Conservation (phyloP, 2,888 invertebrate species). For the Calliscelio sp. region DNA sequence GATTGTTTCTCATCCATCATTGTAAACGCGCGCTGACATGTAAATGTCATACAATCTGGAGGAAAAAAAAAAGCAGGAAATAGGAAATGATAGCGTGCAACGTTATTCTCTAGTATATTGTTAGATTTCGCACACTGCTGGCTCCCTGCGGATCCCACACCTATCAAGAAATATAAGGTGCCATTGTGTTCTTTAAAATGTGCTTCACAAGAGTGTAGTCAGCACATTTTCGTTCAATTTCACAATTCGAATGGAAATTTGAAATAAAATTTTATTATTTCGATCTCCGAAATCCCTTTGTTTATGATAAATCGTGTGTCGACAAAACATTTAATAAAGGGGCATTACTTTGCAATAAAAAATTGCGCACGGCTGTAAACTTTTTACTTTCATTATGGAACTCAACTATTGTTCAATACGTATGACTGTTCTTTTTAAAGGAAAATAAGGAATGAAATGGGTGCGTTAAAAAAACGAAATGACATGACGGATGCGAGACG, state of each 20-base stretch:
- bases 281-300: slow-evolving; percentile 23
- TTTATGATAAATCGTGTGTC: slow-evolving; percentile 12
- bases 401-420: background rate
- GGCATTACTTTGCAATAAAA: background rate
- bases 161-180: slow-evolving; percentile 37
- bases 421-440: slow-evolving; percentile 24
- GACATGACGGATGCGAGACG: slow-evolving; percentile 42
- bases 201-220: slow-evolving; percentile 24
- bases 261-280: slow-evolving; percentile 41
- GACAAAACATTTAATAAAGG: background rate
- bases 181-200: slow-evolving; percentile 50
- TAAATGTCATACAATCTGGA: slow-evolving; percentile 6
- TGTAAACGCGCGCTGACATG: too few relatives aligned
- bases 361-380: background rate
- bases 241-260: slow-evolving; percentile 42
- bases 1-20: too few relatives aligned
- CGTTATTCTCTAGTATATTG: slow-evolving; percentile 22
- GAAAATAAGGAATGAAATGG: slow-evolving; percentile 20
- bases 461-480: slow-evolving; percentile 44
- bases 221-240: slow-evolving; percentile 57
- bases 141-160: slow-evolving; percentile 10
- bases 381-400: slow-evolving; percentile 8
- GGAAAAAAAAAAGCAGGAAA: slow-evolving; percentile 1
- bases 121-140: slow-evolving; percentile 22
- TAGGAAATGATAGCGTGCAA: slow-evolving; percentile 6